Evolutionary conservation across 2,113 vertebrate genomes (phyloP), one percentile per base, ranked within the genome.

Genomic region (Megalops atlanticus): DNA sequence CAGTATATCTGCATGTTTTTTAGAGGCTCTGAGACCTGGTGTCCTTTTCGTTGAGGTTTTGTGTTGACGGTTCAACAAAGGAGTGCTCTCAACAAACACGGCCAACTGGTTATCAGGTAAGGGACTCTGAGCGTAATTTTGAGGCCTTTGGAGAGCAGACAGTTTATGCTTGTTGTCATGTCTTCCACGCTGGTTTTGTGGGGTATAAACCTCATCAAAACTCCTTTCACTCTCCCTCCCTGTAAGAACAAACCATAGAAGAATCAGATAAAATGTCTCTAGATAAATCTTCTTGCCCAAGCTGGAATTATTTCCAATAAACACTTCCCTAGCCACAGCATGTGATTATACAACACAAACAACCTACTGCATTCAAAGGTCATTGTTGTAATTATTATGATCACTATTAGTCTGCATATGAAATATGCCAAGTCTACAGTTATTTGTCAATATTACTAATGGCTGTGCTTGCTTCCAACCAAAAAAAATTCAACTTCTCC

Each of bases 41-140:
- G 52, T 73, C 0, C 0, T 4, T 45, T 36, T 43, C 84, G 84
- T 82, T 4, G 24, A 16, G 33, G 80, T 27, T 41, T 81, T 84
- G 69, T 24, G 16, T 21, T 31, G 35, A 64, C 18, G 79, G 24
- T 73, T 69, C 58, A 72, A 80, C 41, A 15, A 58, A 40, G 73
- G 72, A 39, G 40, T 0, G 16, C 10, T 74, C 8, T 83, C 54
- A 1, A 18, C 45, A 10, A 83, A n/a, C 39, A 82, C 74, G 15
- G 36, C n/a, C 92, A 92, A 92, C 91, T 90, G 91, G 36, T 79
- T 81, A 7, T 76, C 35, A 4, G 64, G 0, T 41, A 83, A 36
- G 0, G 21, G 24, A 41, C 82, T 24, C 0, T 0, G 1, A 3
- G 70, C 73, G 72, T 27, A 73, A 27, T 80, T 74, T 14, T 7